Base-by-base conservation (phyloP, 2,797 vertebrate species). In the Pterois miles region DNA sequence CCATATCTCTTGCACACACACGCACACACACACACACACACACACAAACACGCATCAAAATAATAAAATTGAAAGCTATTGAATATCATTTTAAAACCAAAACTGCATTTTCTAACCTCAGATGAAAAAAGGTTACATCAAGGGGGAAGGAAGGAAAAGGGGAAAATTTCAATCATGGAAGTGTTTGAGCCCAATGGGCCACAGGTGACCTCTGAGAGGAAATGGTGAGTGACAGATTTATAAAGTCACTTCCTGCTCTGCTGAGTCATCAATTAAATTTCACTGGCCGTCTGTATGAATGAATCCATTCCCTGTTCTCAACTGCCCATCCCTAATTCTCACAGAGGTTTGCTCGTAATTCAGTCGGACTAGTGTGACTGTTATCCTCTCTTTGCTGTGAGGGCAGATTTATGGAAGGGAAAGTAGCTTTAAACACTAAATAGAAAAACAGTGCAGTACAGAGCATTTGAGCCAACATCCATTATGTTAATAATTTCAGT, bases 171-270 rank as follows among this genome's bases (percentile, higher is more conserved):
- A 73, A 34, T 80, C 65, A 73, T 70, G 10, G 40, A 77, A n/a
- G 64, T 53, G 65, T 53, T 64, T 74, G 66, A 82, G 64, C 53
- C 56, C 23, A 56, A 9, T 36, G 48, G 20, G 34, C 58, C 29
- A 27, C 40, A 60, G 59, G 64, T 76, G 12, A 77, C 78, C 22
- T 18, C 1, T 57, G 4, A 59, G 16, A 71, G 71, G 74, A 87
- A 82, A 84, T 52, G 22, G 11, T n/a, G 2, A 54, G 31, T 73
- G 81, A 81, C 82, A 72, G 74, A 65, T 83, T 82, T 74, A 70
- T 71, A 53, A 82, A 75, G 83, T 86, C 58, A 76, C 67, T 76
- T 87, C 86, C 85, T 84, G 65, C 65, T 18, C 11, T 7, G 18
- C 59, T 65, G 78, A 82, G 33, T 74, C 71, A 4, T 65, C 70